Percentiles rank a stretch among this genome's conserved stretches.
These are phyloP conservation scores for Beroe ovata DNA, from an alignment of 37 sponge, comb jelly and placozoan species.

Conservation along the genomic window DNA sequence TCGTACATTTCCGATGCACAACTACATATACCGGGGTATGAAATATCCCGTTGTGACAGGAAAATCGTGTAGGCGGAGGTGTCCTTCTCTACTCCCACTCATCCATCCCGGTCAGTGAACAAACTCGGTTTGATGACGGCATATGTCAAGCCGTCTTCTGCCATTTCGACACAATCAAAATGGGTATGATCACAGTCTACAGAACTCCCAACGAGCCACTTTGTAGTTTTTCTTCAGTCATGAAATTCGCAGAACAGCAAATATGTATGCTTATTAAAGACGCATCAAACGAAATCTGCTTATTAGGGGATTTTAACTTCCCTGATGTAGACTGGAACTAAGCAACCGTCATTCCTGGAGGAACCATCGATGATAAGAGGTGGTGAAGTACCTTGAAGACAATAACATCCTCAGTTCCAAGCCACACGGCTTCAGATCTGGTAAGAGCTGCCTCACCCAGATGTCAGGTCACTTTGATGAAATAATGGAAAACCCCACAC, in stretches of 20 bases:
- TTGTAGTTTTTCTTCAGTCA: not conserved
- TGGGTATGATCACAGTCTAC: not conserved
- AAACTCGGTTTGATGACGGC: not conserved
- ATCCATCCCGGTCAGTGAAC: not conserved
- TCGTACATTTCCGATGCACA: conserved; percentile 28
- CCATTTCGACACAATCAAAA: not conserved
- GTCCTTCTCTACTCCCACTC: not conserved
- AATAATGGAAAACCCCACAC: not conserved
- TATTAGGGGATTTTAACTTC: not conserved
- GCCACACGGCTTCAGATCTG: too few relatives aligned
- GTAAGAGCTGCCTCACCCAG: too few relatives aligned
- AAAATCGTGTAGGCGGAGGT: not conserved
- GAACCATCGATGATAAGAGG: not conserved
- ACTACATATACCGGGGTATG: not conserved
- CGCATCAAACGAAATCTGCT: not conserved
- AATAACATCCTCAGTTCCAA: too few relatives aligned
- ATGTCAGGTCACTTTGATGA: too few relatives aligned
- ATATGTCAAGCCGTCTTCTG: not conserved
- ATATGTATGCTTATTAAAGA: not conserved
- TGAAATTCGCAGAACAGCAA: not conserved
- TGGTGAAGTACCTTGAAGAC: too few relatives aligned
- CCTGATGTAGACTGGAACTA: not conserved
- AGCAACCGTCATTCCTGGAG: not conserved
- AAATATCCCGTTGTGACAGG: not conserved
- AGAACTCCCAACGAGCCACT: not conserved